Base-by-base conservation (phyloP, 2,797 vertebrate genomes). In the Catharus ustulatus region DNA sequence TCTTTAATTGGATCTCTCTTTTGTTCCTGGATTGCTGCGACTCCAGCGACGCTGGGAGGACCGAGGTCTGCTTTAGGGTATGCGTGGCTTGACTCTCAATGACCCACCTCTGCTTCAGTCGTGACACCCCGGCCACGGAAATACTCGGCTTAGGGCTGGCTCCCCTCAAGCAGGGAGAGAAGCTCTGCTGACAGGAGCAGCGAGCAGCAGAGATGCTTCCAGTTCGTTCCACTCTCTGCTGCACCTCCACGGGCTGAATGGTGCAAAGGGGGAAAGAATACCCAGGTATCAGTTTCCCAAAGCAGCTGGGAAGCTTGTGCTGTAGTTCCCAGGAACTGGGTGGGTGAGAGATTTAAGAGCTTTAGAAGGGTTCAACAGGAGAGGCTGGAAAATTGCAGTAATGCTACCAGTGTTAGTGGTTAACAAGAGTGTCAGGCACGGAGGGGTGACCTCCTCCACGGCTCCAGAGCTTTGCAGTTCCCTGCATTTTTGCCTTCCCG, bases 1-100 rank as follows among this genome's bases (percentile, higher is more conserved):
- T 90, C 95, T 98, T 97, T 95, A 95, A 96, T 69, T 80, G 95
- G 54, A 95, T 91, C 85, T 96, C 97, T 96, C 96, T 96, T 97
- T 97, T 97, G 96, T 97, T 96, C 96, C 97, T 94, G 97, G 90
- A 85, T 83, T 36, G 84, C 81, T 58, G 68, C 54, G 1, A 7
- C 88, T 89, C 71, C 85, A 34, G 23, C 21, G 3, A 45, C 52
- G n/a, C 24, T 0, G 10, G n/a, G 80, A 85, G 86, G 46, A 64
- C 57, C 1, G 15, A 29, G 88, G 68, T 90, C 82, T 94, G 94
- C 75, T 91, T 77, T 76, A 22, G 91, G 79, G 46, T 66, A n/a
- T 89, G 52, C 0, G 1, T 17, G 84, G 69, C 91, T 84, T 88
- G 90, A 67, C 91, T 95, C 61, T n/a, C 26, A 40, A 11, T 92